Conservation (phyloP, 2,888 invertebrate species). For the Epinotia demarniana region DNA sequence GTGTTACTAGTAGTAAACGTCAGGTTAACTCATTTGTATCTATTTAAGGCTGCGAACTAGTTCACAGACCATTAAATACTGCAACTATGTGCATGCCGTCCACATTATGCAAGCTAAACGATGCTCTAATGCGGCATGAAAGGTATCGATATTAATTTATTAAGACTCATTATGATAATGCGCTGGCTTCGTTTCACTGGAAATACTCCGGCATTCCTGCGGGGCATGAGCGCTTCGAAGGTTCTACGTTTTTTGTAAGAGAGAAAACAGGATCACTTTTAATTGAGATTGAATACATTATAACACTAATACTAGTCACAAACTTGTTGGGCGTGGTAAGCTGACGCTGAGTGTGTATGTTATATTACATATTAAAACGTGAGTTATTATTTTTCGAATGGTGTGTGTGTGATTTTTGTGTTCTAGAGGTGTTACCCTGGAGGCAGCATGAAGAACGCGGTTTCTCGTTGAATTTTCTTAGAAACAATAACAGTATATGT, state of each 20-base stretch:
- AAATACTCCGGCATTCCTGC: conserved; percentile 17
- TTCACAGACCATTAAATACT: conserved; percentile 33
- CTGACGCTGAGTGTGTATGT: no score
- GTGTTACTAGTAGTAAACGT: conserved; percentile 23
- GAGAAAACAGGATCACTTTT: not conserved
- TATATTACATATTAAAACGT: no score
- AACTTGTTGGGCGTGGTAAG: not conserved
- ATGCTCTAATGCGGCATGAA: conserved; percentile 26
- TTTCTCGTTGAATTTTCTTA: not conserved
- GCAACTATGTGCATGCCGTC: conserved; percentile 18
- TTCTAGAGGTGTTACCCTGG: not conserved
- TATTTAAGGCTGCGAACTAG: conserved; percentile 29
- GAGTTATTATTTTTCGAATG: not conserved
- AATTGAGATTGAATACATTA: conserved; percentile 5
- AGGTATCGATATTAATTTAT: conserved; percentile 39
- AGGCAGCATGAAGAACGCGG: not conserved
- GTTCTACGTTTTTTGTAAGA: conserved; percentile 1
- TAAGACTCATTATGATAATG: conserved; percentile 26
- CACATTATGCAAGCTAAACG: conserved; percentile 36
- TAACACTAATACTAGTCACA: not conserved
- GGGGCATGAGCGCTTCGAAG: not conserved
- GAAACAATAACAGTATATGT: no score
- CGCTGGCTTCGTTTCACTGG: conserved; percentile 20
- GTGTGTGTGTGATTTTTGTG: not conserved
- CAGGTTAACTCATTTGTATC: conserved; percentile 33